Percentiles rank a stretch among this genome's conserved stretches.
Conservation (phyloP, 2,797 vertebrate genomes). For the Syndactyla subalaris region DNA sequence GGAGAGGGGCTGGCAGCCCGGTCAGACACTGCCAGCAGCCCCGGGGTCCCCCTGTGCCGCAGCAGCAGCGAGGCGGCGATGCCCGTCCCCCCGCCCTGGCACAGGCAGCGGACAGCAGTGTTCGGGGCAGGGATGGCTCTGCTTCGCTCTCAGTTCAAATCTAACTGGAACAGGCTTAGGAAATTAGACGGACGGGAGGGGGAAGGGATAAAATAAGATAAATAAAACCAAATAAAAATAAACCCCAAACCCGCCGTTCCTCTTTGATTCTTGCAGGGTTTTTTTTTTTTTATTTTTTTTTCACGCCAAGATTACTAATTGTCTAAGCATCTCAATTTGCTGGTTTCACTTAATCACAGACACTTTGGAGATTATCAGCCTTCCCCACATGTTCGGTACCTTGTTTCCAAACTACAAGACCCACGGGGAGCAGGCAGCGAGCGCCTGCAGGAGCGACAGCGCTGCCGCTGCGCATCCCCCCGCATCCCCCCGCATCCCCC, state of each 20-base stretch:
- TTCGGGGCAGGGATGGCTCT: neutral
- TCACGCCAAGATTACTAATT: slow-evolving; percentile 67
- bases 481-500: neutral
- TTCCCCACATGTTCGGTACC: slow-evolving; percentile 69
- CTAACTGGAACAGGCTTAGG: neutral
- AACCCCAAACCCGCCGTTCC: neutral
- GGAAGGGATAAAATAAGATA: neutral
- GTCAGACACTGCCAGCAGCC: neutral
- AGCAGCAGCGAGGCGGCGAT: neutral
- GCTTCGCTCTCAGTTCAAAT: neutral
- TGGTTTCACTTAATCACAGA: slow-evolving; percentile 69
- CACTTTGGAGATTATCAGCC: slow-evolving; percentile 70
- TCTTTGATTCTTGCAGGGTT: slow-evolving; percentile 29
- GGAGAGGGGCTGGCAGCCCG: neutral
- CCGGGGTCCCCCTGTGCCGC: fast-evolving
- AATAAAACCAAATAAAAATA: slow-evolving; percentile 43
- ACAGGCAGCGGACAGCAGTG: fast-evolving
- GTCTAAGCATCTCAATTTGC: slow-evolving; percentile 73
- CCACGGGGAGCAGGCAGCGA: slow-evolving; percentile 50
- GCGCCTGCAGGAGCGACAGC: slow-evolving; percentile 56
- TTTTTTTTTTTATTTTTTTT: neutral
- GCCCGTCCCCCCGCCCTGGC: fast-evolving
- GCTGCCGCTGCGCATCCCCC: neutral
- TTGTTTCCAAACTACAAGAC: slow-evolving; percentile 60
- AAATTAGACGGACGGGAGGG: neutral